Evolutionary conservation across 2,888 invertebrate species (phyloP).

Genomic region (Eilema griseolum): DNA sequence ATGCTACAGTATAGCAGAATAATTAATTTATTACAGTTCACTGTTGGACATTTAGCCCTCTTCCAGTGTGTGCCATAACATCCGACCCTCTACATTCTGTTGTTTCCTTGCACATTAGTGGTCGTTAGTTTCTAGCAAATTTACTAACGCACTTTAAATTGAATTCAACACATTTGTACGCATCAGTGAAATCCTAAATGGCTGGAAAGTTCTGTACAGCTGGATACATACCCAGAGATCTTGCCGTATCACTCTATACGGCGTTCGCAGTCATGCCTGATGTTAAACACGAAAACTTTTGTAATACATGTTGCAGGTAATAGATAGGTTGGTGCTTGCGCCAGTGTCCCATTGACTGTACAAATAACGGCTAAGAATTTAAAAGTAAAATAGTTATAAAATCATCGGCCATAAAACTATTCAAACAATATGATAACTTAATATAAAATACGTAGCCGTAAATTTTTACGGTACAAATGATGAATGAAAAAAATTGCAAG

Average conservation of each 20-base stretch:
- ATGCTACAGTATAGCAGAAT: too few species aligned
- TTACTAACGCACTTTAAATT: too few species aligned
- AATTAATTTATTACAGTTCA: too few species aligned
- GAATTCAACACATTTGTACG: too few species aligned
- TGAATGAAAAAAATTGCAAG: slow-evolving; percentile 47
- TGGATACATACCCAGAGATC: too few species aligned
- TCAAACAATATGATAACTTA: slow-evolving; percentile 48
- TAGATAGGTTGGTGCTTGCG: slow-evolving; percentile 17
- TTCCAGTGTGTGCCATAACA: too few species aligned
- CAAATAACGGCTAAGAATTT: slow-evolving; percentile 26
- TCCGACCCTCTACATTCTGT: too few species aligned
- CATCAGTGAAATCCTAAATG: too few species aligned
- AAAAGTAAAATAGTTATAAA: slow-evolving; percentile 26
- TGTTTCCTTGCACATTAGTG: too few species aligned
- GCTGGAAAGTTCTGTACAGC: too few species aligned
- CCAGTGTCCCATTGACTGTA: slow-evolving; percentile 10
- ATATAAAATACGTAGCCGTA: slow-evolving; percentile 34
- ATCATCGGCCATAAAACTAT: slow-evolving; percentile 42
- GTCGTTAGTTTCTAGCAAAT: too few species aligned
- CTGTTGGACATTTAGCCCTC: too few species aligned
- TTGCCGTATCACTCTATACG: background rate
- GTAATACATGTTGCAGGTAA: slow-evolving; percentile 9
- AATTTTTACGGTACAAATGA: slow-evolving; percentile 47
- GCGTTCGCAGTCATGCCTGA: slow-evolving; percentile 11
- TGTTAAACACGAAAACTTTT: slow-evolving; percentile 19